A percentile compares a stretch with the other conserved stretches of the same genome.
phyloP scores from a whole-genome alignment of 2,888 invertebrate species.

The Limnephilus marmoratus region DNA sequence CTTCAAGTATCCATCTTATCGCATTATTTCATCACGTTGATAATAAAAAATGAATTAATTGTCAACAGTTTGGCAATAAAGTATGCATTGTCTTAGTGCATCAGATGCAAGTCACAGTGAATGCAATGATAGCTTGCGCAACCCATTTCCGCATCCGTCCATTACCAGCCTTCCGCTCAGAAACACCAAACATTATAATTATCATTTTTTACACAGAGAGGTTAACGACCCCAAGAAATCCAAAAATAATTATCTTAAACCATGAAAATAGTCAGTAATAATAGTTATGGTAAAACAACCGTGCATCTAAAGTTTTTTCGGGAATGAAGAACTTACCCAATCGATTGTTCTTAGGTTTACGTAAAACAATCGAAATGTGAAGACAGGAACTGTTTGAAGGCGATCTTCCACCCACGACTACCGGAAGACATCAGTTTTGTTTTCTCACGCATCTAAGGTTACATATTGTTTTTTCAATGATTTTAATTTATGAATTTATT shows the following conservation, averaged over 20 bases:
- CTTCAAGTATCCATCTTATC: neutral
- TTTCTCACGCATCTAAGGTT: constrained; percentile 2
- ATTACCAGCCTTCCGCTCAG: neutral
- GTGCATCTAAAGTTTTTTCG: neutral
- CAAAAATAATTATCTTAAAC: neutral
- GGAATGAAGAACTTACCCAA: neutral
- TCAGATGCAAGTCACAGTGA: neutral
- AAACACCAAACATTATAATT: neutral
- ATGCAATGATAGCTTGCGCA: neutral
- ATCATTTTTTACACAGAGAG: neutral
- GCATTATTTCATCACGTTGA: neutral
- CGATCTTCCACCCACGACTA: neutral
- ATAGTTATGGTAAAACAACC: neutral
- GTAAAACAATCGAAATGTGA: neutral
- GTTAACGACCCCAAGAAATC: neutral
- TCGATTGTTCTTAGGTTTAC: neutral
- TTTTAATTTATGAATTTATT: neutral
- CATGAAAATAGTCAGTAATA: neutral
- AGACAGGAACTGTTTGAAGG: neutral
- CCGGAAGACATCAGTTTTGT: neutral
- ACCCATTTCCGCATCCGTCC: constrained; percentile 6
- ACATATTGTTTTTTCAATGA: neutral
- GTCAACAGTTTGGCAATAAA: neutral
- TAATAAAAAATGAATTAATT: neutral
- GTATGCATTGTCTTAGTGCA: neutral